Base-by-base conservation (phyloP, 2,113 vertebrate genomes). In the Amazona vittata region DNA sequence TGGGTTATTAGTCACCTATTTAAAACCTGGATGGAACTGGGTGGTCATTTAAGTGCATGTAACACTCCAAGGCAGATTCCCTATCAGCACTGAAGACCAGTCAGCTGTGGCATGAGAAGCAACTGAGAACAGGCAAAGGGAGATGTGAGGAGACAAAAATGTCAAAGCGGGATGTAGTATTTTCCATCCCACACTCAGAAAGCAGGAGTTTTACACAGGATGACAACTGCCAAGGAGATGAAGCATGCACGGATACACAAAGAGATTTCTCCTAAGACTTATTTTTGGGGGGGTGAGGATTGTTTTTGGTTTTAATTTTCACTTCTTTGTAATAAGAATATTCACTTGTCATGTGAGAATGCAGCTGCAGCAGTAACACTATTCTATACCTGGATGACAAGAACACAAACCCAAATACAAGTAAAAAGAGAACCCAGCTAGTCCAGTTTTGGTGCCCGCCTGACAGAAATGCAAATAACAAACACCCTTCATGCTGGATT, bases 1-100 rank as follows among this genome's bases (percentile, higher is more conserved):
- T 53, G n/a, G 65, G 44, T 80, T 91, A 83, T 91, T 93, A 90
- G 76, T 95, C 93, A 93, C 83, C 83, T 94, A 22, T 84, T 95
- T 77, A 93, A 96, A 90, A 90, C n/a, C 71, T 67, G 31, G 2
- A 77, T 95, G 84, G 67, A 94, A 69, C 15, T 41, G 37, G 67
- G 70, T 88, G 92, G 84, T 77, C 95, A 89, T 81, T 89, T 87
- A 87, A 68, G 57, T 33, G 39, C 21, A 1, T 59, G 43, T 75
- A 91, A 89, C 65, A 73, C 78, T 85, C 28, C 37, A 77, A 86
- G 62, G 75, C 62, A 93, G 57, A 7, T 49, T 84, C 44, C 35
- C 24, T 57, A 19, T 67, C 65, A 85, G 44, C 28, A n/a, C 52
- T 20, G 62, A 71, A 85, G 44, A 68, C 47, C 67, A 44, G 65